Evolutionary conservation across 2,888 invertebrate species (phyloP).

Genomic region (Thalpophila matura): DNA sequence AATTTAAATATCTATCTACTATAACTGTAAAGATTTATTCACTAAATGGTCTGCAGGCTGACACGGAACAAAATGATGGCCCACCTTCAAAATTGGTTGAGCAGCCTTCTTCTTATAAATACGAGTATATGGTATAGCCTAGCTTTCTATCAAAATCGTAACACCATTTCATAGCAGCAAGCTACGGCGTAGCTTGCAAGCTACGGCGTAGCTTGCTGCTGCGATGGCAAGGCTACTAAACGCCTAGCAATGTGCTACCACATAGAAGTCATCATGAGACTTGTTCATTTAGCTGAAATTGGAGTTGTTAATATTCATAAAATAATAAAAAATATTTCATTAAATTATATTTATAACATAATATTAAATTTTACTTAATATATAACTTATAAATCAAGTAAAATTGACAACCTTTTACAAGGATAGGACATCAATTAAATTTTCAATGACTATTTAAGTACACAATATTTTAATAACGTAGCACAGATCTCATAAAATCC

Average conservation of each 20-base stretch:
- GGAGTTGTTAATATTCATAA: background rate
- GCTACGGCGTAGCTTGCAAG: constrained; percentile 37
- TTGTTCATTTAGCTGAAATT: background rate
- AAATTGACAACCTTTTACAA: too few relatives aligned
- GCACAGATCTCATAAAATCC: constrained; percentile 31
- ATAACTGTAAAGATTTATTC: too few relatives aligned
- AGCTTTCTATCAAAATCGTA: background rate
- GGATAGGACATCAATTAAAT: constrained; percentile 17
- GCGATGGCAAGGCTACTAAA: constrained; percentile 30
- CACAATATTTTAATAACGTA: constrained; percentile 26
- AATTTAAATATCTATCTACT: too few relatives aligned
- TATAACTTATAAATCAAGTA: too few relatives aligned
- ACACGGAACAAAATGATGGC: too few relatives aligned
- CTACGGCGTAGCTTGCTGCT: constrained; percentile 50
- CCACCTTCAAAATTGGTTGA: too few relatives aligned
- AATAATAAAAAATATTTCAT: background rate
- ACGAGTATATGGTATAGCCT: too few relatives aligned
- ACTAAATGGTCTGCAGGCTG: too few relatives aligned
- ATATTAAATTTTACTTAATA: background rate
- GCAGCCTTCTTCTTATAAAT: too few relatives aligned
- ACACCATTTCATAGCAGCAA: constrained; percentile 1
- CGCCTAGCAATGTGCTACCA: constrained; percentile 7
- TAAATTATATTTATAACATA: background rate
- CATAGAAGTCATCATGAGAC: background rate
- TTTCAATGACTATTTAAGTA: constrained; percentile 15